Percentiles rank a stretch among this genome's conserved stretches.
Evolutionary conservation across 2,888 invertebrate species (phyloP).

Genomic region (Perizoma affinitatum): DNA sequence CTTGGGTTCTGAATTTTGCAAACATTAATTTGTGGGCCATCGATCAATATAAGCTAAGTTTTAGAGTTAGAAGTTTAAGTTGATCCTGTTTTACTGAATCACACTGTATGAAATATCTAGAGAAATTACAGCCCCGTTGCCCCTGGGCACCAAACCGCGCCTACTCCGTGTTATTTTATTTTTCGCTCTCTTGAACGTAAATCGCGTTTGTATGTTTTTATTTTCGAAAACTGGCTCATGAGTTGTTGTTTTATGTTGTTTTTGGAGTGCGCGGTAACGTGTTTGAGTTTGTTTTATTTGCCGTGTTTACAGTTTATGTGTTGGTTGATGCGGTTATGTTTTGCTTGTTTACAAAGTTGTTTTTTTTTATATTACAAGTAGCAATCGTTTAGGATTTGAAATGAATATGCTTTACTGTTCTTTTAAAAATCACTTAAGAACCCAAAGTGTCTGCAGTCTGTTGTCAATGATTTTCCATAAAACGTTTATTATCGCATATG

Average conservation of each 20-base stretch:
- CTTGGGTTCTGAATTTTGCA: no score
- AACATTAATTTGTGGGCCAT: no score
- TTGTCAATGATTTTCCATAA: no score
- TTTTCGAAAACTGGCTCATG: conserved; percentile 35
- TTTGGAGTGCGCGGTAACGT: conserved; percentile 33
- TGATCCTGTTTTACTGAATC: no score
- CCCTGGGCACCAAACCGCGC: conserved; percentile 73
- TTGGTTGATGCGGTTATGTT: conserved; percentile 14
- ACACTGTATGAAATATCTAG: conserved; percentile 61
- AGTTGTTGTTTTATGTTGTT: conserved; percentile 36
- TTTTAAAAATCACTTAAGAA: no score
- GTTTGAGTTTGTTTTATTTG: conserved; percentile 39
- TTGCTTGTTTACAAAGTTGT: conserved; percentile 34
- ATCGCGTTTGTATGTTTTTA: conserved; percentile 41
- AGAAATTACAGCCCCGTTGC: conserved; percentile 72
- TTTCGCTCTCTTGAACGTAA: conserved; percentile 75
- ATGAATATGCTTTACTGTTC: no score
- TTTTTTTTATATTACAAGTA: conserved; percentile 3
- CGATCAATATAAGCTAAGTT: no score
- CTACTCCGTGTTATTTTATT: conserved; percentile 80
- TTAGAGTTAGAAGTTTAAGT: no score
- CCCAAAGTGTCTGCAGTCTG: no score
- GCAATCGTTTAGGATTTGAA: no score
- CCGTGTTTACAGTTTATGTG: conserved; percentile 33
- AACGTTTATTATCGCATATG: no score